Percentiles rank a stretch among this genome's conserved stretches.
phyloP scores from a whole-genome alignment of 1,140 invertebrate genomes.

The Meloidogyne exigua region DNA sequence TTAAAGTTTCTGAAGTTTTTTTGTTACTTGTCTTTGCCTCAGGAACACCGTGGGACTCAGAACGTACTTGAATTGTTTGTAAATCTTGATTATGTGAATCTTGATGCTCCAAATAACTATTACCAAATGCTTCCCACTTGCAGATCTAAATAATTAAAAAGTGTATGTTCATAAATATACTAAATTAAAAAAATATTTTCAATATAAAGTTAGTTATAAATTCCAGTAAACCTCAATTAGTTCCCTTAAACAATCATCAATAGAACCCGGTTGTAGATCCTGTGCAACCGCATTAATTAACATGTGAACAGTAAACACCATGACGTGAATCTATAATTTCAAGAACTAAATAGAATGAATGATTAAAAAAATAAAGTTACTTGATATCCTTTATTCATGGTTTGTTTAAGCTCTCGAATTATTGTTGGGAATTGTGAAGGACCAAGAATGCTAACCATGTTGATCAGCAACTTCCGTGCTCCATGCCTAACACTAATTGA shows the following conservation, averaged over 20 bases:
- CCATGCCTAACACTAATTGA: constrained; percentile 81
- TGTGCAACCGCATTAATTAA: constrained; percentile 75
- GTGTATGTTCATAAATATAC: too few species aligned
- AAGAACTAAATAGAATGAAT: constrained; percentile 17
- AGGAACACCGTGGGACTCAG: constrained; percentile 14
- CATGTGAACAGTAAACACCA: constrained; percentile 82
- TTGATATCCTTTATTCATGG: constrained; percentile 85
- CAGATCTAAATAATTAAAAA: constrained; percentile 1
- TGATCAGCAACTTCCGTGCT: constrained; percentile 81
- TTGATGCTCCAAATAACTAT: constrained; percentile 14
- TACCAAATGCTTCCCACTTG: constrained; percentile 30
- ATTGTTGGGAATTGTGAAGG: constrained; percentile 77
- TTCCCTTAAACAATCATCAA: constrained; percentile 76
- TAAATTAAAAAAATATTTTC: too few species aligned
- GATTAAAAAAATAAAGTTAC: constrained; percentile 45
- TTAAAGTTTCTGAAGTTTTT: not conserved
- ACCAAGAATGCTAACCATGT: constrained; percentile 82
- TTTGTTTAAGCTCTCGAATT: constrained; percentile 76
- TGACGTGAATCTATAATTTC: constrained; percentile 76
- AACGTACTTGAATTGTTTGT: not conserved
- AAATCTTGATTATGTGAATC: not conserved
- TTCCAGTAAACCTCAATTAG: constrained; percentile 73
- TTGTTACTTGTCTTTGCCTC: constrained; percentile 13
- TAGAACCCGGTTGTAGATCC: constrained; percentile 72
- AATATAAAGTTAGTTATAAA: not conserved